Evolutionary conservation across 2,888 invertebrate species (phyloP).

Genomic region (Andricus curvator): DNA sequence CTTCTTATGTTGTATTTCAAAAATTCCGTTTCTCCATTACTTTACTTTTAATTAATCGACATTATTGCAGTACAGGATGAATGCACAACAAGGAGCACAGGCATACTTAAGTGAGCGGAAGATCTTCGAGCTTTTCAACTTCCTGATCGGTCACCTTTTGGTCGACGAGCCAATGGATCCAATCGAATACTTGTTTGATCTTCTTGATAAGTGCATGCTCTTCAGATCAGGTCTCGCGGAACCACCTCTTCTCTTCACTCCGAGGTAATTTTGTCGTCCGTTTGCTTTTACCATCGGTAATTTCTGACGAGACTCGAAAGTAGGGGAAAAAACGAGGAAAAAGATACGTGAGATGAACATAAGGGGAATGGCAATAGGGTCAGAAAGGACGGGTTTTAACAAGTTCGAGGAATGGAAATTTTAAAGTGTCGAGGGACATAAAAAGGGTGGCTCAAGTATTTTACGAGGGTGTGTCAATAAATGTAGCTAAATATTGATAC

Average conservation of each 20-base stretch:
- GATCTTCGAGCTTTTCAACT: slow-evolving; percentile 78
- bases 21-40: slow-evolving; percentile 1
- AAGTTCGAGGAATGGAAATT: slow-evolving; percentile 56
- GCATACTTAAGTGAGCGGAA: slow-evolving; percentile 75
- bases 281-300: neutral
- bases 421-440: slow-evolving; percentile 40
- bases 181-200: slow-evolving; percentile 76
- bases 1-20: neutral
- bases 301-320: slow-evolving; percentile 7
- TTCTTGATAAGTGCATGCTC: slow-evolving; percentile 77
- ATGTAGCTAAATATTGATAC: neutral
- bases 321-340: slow-evolving; percentile 30
- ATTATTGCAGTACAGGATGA: slow-evolving; percentile 55
- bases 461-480: neutral
- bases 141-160: slow-evolving; percentile 77
- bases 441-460: slow-evolving; percentile 17
- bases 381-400: slow-evolving; percentile 49
- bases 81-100: slow-evolving; percentile 72
- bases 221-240: slow-evolving; percentile 77
- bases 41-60: slow-evolving; percentile 35
- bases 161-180: slow-evolving; percentile 77
- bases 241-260: slow-evolving; percentile 77
- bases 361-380: slow-evolving; percentile 41
- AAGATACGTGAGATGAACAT: slow-evolving; percentile 42
- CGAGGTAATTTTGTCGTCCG: slow-evolving; percentile 59